Base-by-base conservation (phyloP, 1,140 invertebrate species). In the Chlorops oryzae region DNA sequence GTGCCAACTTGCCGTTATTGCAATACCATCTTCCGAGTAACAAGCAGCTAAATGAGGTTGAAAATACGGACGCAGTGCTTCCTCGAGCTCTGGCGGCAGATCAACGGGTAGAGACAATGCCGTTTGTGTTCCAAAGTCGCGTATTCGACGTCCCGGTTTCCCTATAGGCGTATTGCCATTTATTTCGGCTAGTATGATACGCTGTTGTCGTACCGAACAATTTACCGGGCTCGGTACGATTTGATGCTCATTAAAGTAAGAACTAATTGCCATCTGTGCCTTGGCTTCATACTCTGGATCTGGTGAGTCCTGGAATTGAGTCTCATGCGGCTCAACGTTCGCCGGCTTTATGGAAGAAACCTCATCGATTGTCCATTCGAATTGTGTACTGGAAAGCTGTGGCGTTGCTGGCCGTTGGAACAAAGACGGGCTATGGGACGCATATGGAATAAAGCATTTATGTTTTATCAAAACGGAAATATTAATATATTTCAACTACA, bases 361-460 rank as follows among this genome's bases (percentile, higher is more conserved):
- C 35, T 80, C 77, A 5, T 80, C 78, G 12, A 80, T 75, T 3
- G 68, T 78, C 78, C 78, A 80, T 34, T 64, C 61, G 52, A 79
- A 79, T 10, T 59, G 62, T 5, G 75, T 70, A 20, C 76, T 77
- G 20, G 65, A 67, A 7, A 72, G 46, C 39, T 72, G 70, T 0
- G 69, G 70, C 1, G 70, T 72, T 5, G 43, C n/a, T 43, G 57
- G 17, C 43, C 57, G 2, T 54, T 65, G 54, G 48, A 72, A 72
- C 1, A 72, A 51, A 5, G 70, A 72, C 1, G 70, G 70, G 47
- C 70, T 72, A 52, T 48, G 41, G 6, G 10, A 18, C n/a, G 20
- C 13, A 37, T 3, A 24, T 17, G 17, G n/a, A n/a, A n/a, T n/a
- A n/a, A n/a, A n/a, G n/a, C n/a, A n/a, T n/a, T n/a, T n/a, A n/a